Conservation (phyloP, 2,113 vertebrate genomes). For the Sebastes schlegelii region DNA sequence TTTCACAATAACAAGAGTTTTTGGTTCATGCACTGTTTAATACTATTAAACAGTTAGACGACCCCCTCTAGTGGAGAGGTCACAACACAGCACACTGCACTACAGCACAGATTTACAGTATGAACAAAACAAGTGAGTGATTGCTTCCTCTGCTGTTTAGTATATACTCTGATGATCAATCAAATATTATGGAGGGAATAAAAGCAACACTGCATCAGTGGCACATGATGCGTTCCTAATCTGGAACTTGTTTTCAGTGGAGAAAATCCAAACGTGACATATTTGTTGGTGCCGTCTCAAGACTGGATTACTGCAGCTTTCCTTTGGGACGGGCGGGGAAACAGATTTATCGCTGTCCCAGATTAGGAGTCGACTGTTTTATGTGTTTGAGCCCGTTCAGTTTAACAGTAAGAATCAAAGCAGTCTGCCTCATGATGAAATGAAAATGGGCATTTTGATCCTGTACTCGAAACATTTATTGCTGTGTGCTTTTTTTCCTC, state of each 20-base stretch:
- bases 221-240: neutral
- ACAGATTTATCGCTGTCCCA: conserved; percentile 40
- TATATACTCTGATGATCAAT: neutral
- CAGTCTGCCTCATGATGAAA: conserved; percentile 12
- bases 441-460: neutral
- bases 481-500: no score
- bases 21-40: no score
- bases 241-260: conserved; percentile 1
- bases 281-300: conserved; percentile 35
- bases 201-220: neutral
- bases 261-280: conserved; percentile 23
- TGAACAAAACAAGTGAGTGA: neutral
- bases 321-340: conserved; percentile 10
- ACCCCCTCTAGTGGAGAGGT: conserved; percentile 68
- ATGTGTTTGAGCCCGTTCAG: neutral
- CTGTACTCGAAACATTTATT: conserved; percentile 15
- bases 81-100: conserved; percentile 15
- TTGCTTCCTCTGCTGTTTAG: neutral
- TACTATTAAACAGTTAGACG: conserved; percentile 32
- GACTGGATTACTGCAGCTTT: conserved; percentile 62
- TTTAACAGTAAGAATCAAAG: conserved; percentile 4
- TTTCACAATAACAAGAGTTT: neutral
- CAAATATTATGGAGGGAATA: neutral
- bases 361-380: conserved; percentile 26
- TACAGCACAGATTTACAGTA: neutral